Base-by-base conservation (phyloP, 1,140 invertebrate species). In the Dysdera silvatica region DNA sequence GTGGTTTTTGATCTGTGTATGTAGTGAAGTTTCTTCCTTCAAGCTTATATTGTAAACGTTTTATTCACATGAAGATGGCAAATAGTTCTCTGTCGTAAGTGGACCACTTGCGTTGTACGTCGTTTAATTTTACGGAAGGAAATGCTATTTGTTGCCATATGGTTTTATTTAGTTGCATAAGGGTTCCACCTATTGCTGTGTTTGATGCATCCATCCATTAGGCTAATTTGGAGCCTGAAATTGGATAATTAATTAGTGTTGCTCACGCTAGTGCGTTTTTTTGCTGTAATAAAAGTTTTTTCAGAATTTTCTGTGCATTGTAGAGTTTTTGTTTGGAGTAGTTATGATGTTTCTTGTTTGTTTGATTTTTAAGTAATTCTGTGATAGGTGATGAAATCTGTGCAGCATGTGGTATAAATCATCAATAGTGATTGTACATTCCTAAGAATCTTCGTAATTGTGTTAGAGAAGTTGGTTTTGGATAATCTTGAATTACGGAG, bases 251-350 rank as follows among this genome's bases (percentile, higher is more conserved):
- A 2, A 70, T 31, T 3, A 57, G n/a, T 2, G 59, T 48, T 8
- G 56, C 31, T 4, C 47, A 24, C 4, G 68, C 67, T 10, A 78
- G 49, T 7, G 43, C 66, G 20, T 67, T n/a, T 18, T 66, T 80
- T 80, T 61, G 72, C 74, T 7, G 68, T 29, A 3, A 70, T 55
- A 63, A 80, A 79, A 0, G 77, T 72, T 59, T 51, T 3, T 14
- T 70, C 43, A 4, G 73, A 40, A 6, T 65, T 66, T 0, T 47
- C 14, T 0, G 24, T 49, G 66, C 70, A 71, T 2, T 24, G 8
- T 8, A 70, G 4, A n/a, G n/a, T n/a, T n/a, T n/a, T n/a, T n/a
- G n/a, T n/a, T n/a, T n/a, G n/a, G n/a, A n/a, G n/a, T n/a, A n/a
- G n/a, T n/a, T n/a, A n/a, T n/a, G n/a, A n/a, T n/a, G n/a, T n/a